phyloP scores from a whole-genome alignment of 1,140 invertebrate species.

The Drosophila murphyi region DNA sequence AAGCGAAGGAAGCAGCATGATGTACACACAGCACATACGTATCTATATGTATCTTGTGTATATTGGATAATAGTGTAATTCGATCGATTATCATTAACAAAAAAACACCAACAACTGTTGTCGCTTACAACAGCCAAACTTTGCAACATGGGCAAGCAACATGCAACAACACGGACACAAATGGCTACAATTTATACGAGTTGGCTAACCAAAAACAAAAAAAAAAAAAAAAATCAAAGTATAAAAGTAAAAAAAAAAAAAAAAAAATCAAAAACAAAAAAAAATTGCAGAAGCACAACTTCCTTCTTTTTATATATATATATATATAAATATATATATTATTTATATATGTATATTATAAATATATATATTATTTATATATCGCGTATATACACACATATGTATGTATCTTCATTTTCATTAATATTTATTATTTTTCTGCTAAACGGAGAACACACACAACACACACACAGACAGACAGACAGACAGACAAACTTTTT shows the following conservation, averaged over 20 bases:
- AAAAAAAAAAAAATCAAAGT: background rate
- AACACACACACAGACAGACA: background rate
- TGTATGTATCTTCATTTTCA: slow-evolving; percentile 16
- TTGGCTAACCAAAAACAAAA: background rate
- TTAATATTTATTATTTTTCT: slow-evolving; percentile 42
- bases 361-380: background rate
- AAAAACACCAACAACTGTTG: background rate
- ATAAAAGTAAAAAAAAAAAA: slow-evolving; percentile 1
- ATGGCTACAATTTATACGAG: slow-evolving; percentile 40
- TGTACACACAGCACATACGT: no score
- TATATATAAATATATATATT: background rate
- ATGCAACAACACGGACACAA: slow-evolving; percentile 42
- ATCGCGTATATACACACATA: background rate
- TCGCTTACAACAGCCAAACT: background rate
- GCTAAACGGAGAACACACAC: slow-evolving; percentile 22
- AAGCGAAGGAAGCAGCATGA: background rate
- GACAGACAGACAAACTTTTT: background rate
- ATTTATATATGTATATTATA: slow-evolving; percentile 2
- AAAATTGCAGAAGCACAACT: slow-evolving; percentile 37
- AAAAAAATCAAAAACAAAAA: slow-evolving; percentile 6
- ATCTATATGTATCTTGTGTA: slow-evolving; percentile 4
- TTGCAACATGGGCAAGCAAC: slow-evolving; percentile 12
- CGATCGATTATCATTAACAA: slow-evolving; percentile 10
- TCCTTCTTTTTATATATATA: slow-evolving; percentile 28
- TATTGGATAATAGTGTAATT: slow-evolving; percentile 16